Evolutionary conservation across 2,888 invertebrate species (phyloP).

Genomic region (Lithophane socia): DNA sequence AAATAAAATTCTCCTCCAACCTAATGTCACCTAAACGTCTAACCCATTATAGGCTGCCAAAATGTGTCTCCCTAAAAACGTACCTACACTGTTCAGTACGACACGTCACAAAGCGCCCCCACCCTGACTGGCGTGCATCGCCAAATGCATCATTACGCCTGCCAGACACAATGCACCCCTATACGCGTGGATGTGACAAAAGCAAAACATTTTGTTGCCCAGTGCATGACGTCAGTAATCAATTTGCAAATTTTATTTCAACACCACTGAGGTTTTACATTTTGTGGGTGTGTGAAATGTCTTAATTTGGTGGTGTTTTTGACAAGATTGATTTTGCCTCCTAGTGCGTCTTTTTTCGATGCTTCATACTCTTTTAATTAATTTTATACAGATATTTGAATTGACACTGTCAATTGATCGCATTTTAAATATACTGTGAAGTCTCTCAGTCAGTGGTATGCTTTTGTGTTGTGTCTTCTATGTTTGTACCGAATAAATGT

Average conservation of each 20-base stretch:
- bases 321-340: constrained; percentile 24
- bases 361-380: background rate
- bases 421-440: background rate
- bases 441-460: too few relatives aligned
- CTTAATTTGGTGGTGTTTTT: constrained; percentile 47
- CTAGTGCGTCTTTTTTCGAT: background rate
- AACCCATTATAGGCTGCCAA: constrained; percentile 61
- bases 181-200: constrained; percentile 67
- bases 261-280: constrained; percentile 52
- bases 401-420: background rate
- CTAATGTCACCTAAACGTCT: constrained; percentile 60
- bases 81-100: constrained; percentile 33
- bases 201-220: constrained; percentile 61
- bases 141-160: constrained; percentile 81
- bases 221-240: constrained; percentile 65
- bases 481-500: too few relatives aligned
- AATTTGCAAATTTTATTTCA: constrained; percentile 65
- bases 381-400: background rate
- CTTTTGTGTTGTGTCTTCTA: too few relatives aligned
- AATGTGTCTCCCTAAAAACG: constrained; percentile 63
- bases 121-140: constrained; percentile 72
- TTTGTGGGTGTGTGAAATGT: constrained; percentile 45
- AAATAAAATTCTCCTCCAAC: constrained; percentile 27
- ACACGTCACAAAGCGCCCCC: constrained; percentile 66
- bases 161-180: constrained; percentile 73